Percentiles rank a stretch among this genome's conserved stretches.
phyloP scores from a whole-genome alignment of 2,113 vertebrate species.

The Bujurquina vittata region DNA sequence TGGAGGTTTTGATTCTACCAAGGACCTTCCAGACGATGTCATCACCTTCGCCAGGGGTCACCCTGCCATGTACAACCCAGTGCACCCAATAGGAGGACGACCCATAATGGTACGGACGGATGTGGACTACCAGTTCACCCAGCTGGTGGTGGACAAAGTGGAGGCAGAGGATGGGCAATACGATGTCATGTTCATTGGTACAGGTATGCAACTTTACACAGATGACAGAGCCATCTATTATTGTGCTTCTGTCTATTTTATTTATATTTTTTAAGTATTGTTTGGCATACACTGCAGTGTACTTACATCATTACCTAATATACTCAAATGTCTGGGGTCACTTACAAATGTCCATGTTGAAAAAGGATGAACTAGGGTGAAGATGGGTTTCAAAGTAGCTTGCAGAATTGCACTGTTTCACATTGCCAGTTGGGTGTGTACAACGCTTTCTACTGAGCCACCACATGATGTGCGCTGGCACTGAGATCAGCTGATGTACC shows the following conservation, averaged over 20 bases:
- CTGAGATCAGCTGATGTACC: background rate
- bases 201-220: slow-evolving; percentile 79
- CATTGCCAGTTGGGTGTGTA: background rate
- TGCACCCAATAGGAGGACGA: slow-evolving; percentile 92
- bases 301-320: background rate
- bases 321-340: background rate
- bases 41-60: slow-evolving; percentile 96
- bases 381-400: slow-evolving; percentile 5
- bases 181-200: slow-evolving; percentile 99
- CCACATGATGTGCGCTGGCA: background rate
- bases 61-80: slow-evolving; percentile 95
- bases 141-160: slow-evolving; percentile 96
- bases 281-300: background rate
- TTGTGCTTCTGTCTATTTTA: background rate
- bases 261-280: background rate
- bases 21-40: slow-evolving; percentile 97
- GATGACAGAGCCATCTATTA: background rate
- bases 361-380: background rate
- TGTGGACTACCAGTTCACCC: slow-evolving; percentile 96
- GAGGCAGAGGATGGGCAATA: slow-evolving; percentile 98
- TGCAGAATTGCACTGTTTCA: background rate
- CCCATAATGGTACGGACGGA: slow-evolving; percentile 96
- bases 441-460: background rate
- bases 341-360: background rate
- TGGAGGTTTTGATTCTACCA: slow-evolving; percentile 97